phyloP scores from a whole-genome alignment of 2,888 invertebrate genomes.

The Amblyjoppa proteus region DNA sequence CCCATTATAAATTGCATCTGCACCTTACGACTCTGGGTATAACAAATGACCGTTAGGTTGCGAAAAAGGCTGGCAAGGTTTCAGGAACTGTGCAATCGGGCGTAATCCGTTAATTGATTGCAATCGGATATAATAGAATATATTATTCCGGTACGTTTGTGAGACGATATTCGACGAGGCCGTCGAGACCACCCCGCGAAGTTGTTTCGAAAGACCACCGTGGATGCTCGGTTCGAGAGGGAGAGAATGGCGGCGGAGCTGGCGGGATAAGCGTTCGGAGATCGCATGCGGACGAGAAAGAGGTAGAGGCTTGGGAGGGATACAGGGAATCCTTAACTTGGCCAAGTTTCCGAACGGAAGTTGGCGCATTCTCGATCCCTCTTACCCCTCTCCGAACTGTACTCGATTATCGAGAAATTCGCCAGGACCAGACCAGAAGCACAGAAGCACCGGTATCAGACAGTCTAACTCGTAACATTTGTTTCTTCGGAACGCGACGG shows the following conservation, averaged over 20 bases:
- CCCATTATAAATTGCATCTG: constrained; percentile 1
- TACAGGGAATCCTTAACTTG: constrained; percentile 37
- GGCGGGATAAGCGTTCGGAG: constrained; percentile 5
- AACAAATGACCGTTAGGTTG: background rate
- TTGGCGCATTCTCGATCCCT: constrained; percentile 54
- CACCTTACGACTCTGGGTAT: background rate
- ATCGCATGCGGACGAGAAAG: background rate
- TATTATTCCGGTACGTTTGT: background rate
- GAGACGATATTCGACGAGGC: constrained; percentile 38
- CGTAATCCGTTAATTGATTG: constrained; percentile 41
- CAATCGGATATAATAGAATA: constrained; percentile 18
- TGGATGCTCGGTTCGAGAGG: constrained; percentile 9
- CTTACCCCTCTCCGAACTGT: constrained; percentile 27
- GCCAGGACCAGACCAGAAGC: constrained; percentile 13
- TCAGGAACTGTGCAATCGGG: background rate
- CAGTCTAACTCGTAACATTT: constrained; percentile 50
- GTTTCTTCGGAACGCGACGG: constrained; percentile 33
- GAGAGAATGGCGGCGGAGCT: constrained; percentile 20
- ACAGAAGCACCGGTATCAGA: background rate
- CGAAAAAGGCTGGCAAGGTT: background rate
- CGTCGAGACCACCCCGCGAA: constrained; percentile 36
- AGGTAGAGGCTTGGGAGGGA: constrained; percentile 7
- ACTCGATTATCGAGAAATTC: constrained; percentile 60
- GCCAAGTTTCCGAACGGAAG: constrained; percentile 54
- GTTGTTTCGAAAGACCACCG: constrained; percentile 31